Evolutionary conservation across 2,888 invertebrate species (phyloP).

Genomic region (Eugnorisma glareosa): DNA sequence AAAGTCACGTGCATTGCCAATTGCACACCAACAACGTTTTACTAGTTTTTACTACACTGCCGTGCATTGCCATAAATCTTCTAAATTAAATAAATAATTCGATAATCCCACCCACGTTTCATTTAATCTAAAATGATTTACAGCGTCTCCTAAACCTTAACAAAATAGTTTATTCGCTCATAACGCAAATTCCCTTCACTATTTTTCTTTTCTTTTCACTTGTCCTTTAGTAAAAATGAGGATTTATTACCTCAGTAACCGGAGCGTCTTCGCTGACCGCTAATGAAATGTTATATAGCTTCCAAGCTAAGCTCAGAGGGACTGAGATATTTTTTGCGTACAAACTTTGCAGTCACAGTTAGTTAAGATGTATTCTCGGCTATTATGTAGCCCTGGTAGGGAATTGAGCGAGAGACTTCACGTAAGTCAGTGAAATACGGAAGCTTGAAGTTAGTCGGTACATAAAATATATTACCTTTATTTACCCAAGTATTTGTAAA

Average conservation of each 20-base stretch:
- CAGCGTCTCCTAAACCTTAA: conserved; percentile 36
- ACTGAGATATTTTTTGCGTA: conserved; percentile 75
- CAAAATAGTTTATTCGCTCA: conserved; percentile 67
- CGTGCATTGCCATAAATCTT: conserved; percentile 14
- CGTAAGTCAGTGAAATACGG: too few species aligned
- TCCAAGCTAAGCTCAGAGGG: conserved; percentile 67
- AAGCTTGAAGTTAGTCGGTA: conserved; percentile 28
- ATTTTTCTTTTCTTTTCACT: conserved; percentile 88
- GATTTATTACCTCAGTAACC: conserved; percentile 86
- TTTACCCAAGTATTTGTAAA: neutral
- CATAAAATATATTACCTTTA: conserved; percentile 12
- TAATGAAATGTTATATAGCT: conserved; percentile 86
- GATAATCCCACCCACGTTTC: conserved; percentile 7
- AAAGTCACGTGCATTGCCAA: neutral
- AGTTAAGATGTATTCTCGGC: conserved; percentile 49
- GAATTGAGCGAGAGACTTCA: neutral
- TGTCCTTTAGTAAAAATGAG: conserved; percentile 87
- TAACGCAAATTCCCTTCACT: conserved; percentile 80
- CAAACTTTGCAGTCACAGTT: conserved; percentile 65
- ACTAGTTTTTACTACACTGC: neutral
- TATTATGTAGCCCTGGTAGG: conserved; percentile 40
- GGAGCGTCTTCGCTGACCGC: conserved; percentile 82
- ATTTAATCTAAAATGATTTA: conserved; percentile 55
- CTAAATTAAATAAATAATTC: conserved; percentile 37
- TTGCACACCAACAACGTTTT: neutral